Base-by-base conservation (phyloP, 2,888 invertebrate species). In the Eledona agricola region DNA sequence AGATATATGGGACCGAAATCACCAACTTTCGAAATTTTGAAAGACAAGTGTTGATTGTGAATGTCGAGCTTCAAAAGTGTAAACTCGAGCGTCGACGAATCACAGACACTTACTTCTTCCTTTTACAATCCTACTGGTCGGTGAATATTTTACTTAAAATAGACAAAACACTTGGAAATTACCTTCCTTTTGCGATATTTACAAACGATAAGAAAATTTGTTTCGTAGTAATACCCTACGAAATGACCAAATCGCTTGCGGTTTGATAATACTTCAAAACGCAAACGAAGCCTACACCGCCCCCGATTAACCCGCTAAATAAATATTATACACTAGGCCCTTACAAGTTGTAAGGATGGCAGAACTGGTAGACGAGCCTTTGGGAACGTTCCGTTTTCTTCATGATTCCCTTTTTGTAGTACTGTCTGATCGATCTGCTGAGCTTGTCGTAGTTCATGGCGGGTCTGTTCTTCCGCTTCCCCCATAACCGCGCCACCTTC, bases 381-480 rank as follows among this genome's bases (percentile, higher is more conserved):
- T 99, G 98, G 64, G 96, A 96, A 60, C 97, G 83, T 75, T 96
- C 96, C 1, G 98, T 98, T 78, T 99, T 99, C 84, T 96, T 96
- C 93, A 97, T 96, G 76, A 98, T 97, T 47, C 96, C 96, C 78
- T 98, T 99, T 79, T 98, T 97, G 84, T 99, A 99, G 80, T 97
- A 97, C 77, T 99, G 98, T 38, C 99, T 81, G 72, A 99, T 96
- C 64, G 96, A 97, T 47, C 99, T 85, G 59, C 96, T 96, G 34
- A 99, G 80, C 77, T 99, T 99, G 81, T 99, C 99, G 80, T 99
- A 99, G 81, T 99, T 99, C 98, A 99, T 99, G 15, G 96, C 96
- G 0, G 97, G 96, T 4, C 98, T 84, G 80, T 99, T 98, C 79
- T 99, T 99, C 60, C 98, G 84, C 69, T 93, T 90, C 55, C 99